Evolutionary conservation across 2,888 invertebrate genomes (phyloP).

Genomic region (Argyra leucocephala): DNA sequence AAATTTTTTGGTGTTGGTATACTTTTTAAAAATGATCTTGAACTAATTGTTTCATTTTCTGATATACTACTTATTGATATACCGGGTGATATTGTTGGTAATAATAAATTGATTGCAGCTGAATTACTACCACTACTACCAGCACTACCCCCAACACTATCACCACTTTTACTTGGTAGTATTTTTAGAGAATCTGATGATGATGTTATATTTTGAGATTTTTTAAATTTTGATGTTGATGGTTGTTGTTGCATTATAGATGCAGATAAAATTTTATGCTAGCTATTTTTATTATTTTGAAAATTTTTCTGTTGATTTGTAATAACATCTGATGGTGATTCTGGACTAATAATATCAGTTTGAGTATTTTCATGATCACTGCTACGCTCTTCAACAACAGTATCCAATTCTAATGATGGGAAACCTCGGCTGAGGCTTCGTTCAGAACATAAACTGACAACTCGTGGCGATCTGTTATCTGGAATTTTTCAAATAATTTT

Average conservation of each 20-base stretch:
- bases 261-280: slow-evolving; percentile 19
- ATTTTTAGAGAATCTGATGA: slow-evolving; percentile 17
- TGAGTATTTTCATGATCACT: slow-evolving; percentile 67
- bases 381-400: slow-evolving; percentile 72
- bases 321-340: slow-evolving; percentile 39
- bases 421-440: slow-evolving; percentile 63
- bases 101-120: slow-evolving; percentile 17
- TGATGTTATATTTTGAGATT: slow-evolving; percentile 13
- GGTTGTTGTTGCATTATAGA: slow-evolving; percentile 16
- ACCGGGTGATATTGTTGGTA: neutral
- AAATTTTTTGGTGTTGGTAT: neutral
- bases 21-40: neutral
- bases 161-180: slow-evolving; percentile 14
- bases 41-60: neutral
- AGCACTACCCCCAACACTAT: slow-evolving; percentile 22
- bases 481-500: neutral
- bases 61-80: neutral
- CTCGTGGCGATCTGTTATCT: slow-evolving; percentile 50
- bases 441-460: slow-evolving; percentile 54
- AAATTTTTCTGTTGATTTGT: slow-evolving; percentile 36
- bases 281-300: slow-evolving; percentile 37
- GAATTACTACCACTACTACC: slow-evolving; percentile 21
- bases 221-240: slow-evolving; percentile 10
- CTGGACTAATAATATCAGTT: slow-evolving; percentile 41
- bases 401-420: slow-evolving; percentile 69